phyloP scores from a whole-genome alignment of 2,113 vertebrate species.

The Triplophysa tibetana region DNA sequence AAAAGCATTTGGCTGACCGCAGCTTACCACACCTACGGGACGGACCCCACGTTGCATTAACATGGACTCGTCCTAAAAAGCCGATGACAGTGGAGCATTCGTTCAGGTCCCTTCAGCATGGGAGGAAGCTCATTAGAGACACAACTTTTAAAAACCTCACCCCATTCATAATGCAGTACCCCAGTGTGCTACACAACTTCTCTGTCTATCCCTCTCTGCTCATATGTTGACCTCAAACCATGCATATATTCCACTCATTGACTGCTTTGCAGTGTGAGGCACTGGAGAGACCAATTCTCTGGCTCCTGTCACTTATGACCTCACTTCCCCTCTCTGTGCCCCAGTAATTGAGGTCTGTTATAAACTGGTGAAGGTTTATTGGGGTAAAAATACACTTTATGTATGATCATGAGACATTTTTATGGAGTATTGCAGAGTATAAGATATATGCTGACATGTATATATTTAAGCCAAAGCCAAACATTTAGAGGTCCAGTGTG shows the following conservation, averaged over 20 bases:
- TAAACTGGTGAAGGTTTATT: neutral
- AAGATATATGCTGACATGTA: no score
- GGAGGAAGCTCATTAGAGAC: conserved; percentile 49
- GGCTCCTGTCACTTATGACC: conserved; percentile 44
- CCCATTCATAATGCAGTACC: conserved; percentile 54
- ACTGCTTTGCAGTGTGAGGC: conserved; percentile 35
- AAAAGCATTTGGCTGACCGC: conserved; percentile 32
- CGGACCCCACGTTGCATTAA: conserved; percentile 32
- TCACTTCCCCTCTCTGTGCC: conserved; percentile 27
- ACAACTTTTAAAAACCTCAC: conserved; percentile 47
- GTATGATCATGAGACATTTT: no score
- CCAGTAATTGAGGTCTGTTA: conserved; percentile 45
- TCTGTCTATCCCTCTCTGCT: conserved; percentile 24
- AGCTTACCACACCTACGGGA: conserved; percentile 23
- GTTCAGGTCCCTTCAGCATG: conserved; percentile 34
- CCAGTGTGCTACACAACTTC: conserved; percentile 44
- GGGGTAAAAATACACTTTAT: no score
- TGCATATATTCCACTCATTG: conserved; percentile 57
- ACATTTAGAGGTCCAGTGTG: no score
- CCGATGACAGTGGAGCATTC: conserved; percentile 9
- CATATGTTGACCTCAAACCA: conserved; percentile 48
- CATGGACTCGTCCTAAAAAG: conserved; percentile 9
- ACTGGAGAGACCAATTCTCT: conserved; percentile 32
- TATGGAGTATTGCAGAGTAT: no score
- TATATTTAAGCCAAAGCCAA: no score